Percentiles rank a stretch among this genome's conserved stretches.
Conservation (phyloP, 2,113 vertebrate genomes). For the Cettia cetti region DNA sequence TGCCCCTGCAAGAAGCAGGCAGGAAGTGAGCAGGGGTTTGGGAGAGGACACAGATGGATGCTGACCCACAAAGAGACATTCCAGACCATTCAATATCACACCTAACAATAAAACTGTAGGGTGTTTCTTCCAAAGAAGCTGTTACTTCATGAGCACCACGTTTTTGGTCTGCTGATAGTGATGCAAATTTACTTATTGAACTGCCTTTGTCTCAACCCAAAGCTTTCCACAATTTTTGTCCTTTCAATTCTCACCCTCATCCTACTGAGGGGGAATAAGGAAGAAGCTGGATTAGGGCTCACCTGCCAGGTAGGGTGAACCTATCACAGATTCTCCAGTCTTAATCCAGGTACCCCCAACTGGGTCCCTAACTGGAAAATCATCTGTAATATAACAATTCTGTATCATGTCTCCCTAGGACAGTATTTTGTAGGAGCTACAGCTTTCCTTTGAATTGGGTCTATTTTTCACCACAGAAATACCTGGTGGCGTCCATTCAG, state of each 20-base stretch:
- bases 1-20: not conserved
- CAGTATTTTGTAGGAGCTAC: not conserved
- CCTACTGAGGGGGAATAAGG: not conserved
- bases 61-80: not conserved
- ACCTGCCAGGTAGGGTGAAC: not conserved
- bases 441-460: not conserved
- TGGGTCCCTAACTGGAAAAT: not conserved
- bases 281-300: not conserved
- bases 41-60: not conserved
- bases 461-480: not conserved
- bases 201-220: not conserved
- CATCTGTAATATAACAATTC: not conserved
- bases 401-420: no score
- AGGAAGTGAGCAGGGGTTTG: not conserved
- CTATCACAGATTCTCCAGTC: not conserved
- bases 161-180: not conserved
- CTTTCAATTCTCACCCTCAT: not conserved
- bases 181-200: not conserved
- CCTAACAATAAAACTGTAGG: not conserved
- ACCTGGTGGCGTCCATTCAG: not conserved
- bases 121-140: not conserved
- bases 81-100: not conserved
- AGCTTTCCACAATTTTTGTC: not conserved
- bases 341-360: not conserved
- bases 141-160: accelerated